Evolutionary conservation across 2,113 vertebrate species (phyloP), one percentile per base, ranked within the genome.

Genomic region (Oncorhynchus mykiss): DNA sequence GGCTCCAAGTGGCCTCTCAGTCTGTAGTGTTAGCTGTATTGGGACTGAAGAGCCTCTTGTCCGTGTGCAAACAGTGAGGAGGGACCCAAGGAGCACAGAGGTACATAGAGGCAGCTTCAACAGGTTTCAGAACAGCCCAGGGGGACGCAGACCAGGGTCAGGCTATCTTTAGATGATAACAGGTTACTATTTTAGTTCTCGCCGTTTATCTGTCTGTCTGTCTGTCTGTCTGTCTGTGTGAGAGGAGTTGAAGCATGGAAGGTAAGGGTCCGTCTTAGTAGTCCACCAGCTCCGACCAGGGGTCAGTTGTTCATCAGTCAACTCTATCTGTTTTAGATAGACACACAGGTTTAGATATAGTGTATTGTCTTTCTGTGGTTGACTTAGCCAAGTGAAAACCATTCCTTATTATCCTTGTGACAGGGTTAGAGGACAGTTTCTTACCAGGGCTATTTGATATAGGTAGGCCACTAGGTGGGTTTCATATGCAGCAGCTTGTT

Each of bases 1-100:
- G 51, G 3, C 75, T 83, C 77, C 59, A 31, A 91, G 88, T 88
- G 86, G 86, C 77, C 87, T 18, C 86, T 88, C 74, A 85, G 16
- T 2, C 27, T 7, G 54, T 12, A 16, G 25, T 11, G 18, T 34
- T 62, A 57, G 71, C 45, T 14, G 2, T 79, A 49, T 62, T 70
- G 24, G 49, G 54, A 67, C 18, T 72, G 70, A 67, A 62, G 70
- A 18, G 48, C 57, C 18, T 75, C 25, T 60, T 24, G 20, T 54
- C 51, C 16, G 3, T 54, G 51, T 16, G 51, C 51, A 54, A 22
- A n/a, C 59, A 62, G 59, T 62, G 59, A 62, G n/a, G 18, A 60
- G 45, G 76, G 67, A 82, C 71, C n/a, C 5, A 20, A 71, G 48
- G 20, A 66, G 34, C n/a, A 62, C 59, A 62, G 59, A 24, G n/a